Base-by-base conservation (phyloP, 2,888 invertebrate genomes). In the Drosophila buzzatii region DNA sequence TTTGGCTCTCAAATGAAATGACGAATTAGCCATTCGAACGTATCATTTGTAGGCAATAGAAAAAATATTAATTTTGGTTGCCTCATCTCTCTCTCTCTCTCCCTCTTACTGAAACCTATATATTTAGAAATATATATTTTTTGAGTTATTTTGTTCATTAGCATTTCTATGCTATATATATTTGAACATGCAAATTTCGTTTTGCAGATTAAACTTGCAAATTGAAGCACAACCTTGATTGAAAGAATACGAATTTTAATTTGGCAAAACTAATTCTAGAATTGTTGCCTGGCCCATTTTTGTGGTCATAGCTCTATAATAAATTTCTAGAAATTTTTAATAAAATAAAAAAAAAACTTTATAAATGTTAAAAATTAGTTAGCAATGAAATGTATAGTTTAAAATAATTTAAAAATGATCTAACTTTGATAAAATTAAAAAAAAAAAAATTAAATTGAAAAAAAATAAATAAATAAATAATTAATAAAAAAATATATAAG, bases 1-100 rank as follows among this genome's bases (percentile, higher is more conserved):
- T 23, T 18, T 14, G 37, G 9, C 51, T 33, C 14, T 47, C 37
- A n/a, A n/a, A 39, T 16, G 39, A 59, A 49, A 39, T 49, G 49
- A 20, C 35, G 35, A 27, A 35, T 44, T 37, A 47, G 45, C 18
- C 16, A 16, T 20, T 31, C 49, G 39, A 49, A 41, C 18, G 14
- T 47, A 31, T 57, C 27, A 65, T 68, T 68, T 51, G 35, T 42
- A 42, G 68, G 31, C 44, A 53, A 59, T 23, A 27, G 23, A 45
- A 58, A n/a, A 61, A 20, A 45, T 12, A 20, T 10, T 39, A 9
- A 20, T 53, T 47, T 35, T 35, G 0, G 37, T 44, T 68, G 45
- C 16, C n/a, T 31, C 10, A 18, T 18, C 5, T 20, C 58, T 53
- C 27, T 27, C 23, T 18, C 23, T 27, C 23, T 27, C 6, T 27